These are phyloP conservation scores for Colostygia pectinataria DNA, from an alignment of 2,888 invertebrate species.

Conservation along the genomic window DNA sequence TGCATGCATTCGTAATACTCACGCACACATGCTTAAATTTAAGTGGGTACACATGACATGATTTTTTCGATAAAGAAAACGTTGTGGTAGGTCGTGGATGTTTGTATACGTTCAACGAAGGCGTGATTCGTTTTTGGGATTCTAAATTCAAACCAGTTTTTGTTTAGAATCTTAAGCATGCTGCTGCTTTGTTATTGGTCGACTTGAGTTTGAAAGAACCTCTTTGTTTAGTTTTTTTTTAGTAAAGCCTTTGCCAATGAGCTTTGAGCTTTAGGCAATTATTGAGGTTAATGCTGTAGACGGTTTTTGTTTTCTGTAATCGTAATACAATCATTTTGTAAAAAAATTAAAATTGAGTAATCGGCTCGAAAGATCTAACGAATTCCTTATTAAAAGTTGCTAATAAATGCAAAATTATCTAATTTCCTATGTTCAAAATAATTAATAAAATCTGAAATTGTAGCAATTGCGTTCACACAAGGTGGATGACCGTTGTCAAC, in stretches of 20 bases:
- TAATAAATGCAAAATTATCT: no score
- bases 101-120: slow-evolving; percentile 41
- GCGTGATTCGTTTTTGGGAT: slow-evolving; percentile 65
- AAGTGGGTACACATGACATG: slow-evolving; percentile 20
- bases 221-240: slow-evolving; percentile 21
- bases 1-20: slow-evolving; percentile 31
- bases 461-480: slow-evolving; percentile 46
- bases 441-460: slow-evolving; percentile 23
- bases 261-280: background rate
- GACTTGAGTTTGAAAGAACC: slow-evolving; percentile 24
- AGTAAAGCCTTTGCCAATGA: slow-evolving; percentile 1
- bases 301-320: no score
- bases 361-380: no score
- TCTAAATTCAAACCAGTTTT: slow-evolving; percentile 62
- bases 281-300: no score
- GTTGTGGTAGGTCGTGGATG: slow-evolving; percentile 69
- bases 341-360: no score
- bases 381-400: no score
- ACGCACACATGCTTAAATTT: slow-evolving; percentile 22
- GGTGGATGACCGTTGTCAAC: slow-evolving; percentile 66
- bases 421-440: slow-evolving; percentile 10
- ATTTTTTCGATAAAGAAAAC: slow-evolving; percentile 39
- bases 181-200: slow-evolving; percentile 42
- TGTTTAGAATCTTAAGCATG: slow-evolving; percentile 35
- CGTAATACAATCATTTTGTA: no score